These are phyloP conservation scores for Pogonomyrmex californicus DNA, from an alignment of 1,140 invertebrate genomes.

Conservation along the genomic window DNA sequence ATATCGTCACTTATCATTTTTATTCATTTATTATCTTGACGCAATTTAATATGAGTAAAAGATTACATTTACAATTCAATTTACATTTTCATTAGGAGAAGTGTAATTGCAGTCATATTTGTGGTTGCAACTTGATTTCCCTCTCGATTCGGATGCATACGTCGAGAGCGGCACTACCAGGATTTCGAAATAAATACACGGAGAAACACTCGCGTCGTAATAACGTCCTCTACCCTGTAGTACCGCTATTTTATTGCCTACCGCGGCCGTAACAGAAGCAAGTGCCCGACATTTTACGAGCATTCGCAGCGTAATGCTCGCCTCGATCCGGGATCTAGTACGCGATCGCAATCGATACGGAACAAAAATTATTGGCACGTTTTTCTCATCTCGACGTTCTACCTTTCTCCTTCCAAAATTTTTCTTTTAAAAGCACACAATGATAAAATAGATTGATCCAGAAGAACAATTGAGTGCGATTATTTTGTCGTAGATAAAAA, in stretches of 20 bases:
- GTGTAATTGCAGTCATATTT: slow-evolving; percentile 33
- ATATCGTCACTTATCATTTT: background rate
- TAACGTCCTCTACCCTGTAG: slow-evolving; percentile 53
- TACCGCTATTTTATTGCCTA: slow-evolving; percentile 56
- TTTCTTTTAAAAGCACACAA: background rate
- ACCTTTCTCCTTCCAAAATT: slow-evolving; percentile 1
- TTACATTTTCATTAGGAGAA: background rate
- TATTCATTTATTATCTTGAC: background rate
- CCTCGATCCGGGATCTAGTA: slow-evolving; percentile 27
- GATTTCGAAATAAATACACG: slow-evolving; percentile 57
- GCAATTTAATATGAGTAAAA: background rate
- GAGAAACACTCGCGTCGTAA: slow-evolving; percentile 36
- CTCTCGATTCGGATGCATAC: slow-evolving; percentile 24
- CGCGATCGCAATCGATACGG: slow-evolving; percentile 27
- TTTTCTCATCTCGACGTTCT: slow-evolving; percentile 39
- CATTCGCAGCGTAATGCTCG: slow-evolving; percentile 26
- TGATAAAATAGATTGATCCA: background rate
- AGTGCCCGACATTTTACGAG: slow-evolving; percentile 63
- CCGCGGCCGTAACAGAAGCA: slow-evolving; percentile 60
- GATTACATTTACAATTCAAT: too few relatives aligned
- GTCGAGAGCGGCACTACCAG: background rate
- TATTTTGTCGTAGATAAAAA: slow-evolving; percentile 5
- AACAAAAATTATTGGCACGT: slow-evolving; percentile 65
- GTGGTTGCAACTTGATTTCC: slow-evolving; percentile 4
- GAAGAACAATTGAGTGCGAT: background rate